Evolutionary conservation across 2,113 vertebrate genomes (phyloP), one percentile per base, ranked within the genome.

Genomic region (Hystrix brachyura): DNA sequence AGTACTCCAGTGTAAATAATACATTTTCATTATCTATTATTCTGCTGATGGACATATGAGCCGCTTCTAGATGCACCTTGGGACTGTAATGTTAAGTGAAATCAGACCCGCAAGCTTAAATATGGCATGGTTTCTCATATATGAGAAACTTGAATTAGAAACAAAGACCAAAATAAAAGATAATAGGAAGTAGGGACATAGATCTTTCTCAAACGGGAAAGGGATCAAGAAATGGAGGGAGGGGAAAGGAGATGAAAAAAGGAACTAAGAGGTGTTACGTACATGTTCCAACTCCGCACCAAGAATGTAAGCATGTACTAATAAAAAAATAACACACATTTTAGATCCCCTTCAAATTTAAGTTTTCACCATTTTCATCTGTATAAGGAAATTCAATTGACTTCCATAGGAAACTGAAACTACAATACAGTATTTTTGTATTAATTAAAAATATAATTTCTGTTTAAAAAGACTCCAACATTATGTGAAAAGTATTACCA

Each of bases 381-480:
- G 57, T 69, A 71, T 85, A 91, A 84, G 57, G 23, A 79, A 84
- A 93, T 95, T 93, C 29, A 90, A 7, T 91, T 59, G 43, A 29
- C 51, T 76, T 95, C 87, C 74, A 86, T 57, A 94, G n/a, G 57
- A 82, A n/a, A 27, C 83, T 67, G 74, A n/a, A 88, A 94, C 71
- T 84, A 25, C 72, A 96, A 89, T 60, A 10, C 0, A 60, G 14
- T 87, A 38, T 65, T 95, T 74, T 74, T 46, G 5, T 67, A 10
- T 92, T 94, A 55, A 48, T 89, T 82, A 60, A 43, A 80, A 81
- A 67, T 91, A 38, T 67, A 53, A 79, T 69, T 93, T 95, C 67
- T 90, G 9, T 91, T 53, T 53, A 65, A 91, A 94, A 95, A 60
- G 23, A 48, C 43, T 60, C 80, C 67, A 65, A 27, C 94, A 83